These are phyloP conservation scores for Oreochromis grahami DNA, from an alignment of 2,797 vertebrate species.

Conservation along the genomic window DNA sequence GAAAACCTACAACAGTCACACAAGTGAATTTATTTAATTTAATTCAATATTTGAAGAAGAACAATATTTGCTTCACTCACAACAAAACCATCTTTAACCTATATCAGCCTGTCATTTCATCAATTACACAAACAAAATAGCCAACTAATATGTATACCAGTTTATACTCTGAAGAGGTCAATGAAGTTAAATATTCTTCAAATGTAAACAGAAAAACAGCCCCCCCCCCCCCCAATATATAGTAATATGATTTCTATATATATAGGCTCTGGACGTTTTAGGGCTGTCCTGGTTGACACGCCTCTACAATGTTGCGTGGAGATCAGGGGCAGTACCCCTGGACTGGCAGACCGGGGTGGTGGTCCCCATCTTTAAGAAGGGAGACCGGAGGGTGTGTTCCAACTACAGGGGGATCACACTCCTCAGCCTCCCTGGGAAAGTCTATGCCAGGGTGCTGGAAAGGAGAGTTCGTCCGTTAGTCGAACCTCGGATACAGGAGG, in stretches of 20 bases:
- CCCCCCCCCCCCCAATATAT: background rate
- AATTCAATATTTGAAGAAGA: background rate
- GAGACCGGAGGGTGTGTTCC: too few relatives aligned
- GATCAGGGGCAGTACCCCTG: too few relatives aligned
- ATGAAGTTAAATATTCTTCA: background rate
- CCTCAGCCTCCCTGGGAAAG: too few relatives aligned
- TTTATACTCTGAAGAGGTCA: background rate
- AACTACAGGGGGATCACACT: too few relatives aligned
- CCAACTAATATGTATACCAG: background rate
- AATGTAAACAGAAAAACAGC: background rate
- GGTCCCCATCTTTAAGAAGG: too few relatives aligned
- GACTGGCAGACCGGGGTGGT: too few relatives aligned
- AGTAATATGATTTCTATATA: background rate
- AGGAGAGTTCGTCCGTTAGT: too few relatives aligned
- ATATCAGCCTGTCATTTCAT: background rate
- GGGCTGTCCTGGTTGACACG: too few relatives aligned
- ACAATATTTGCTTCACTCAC: background rate
- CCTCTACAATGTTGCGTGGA: too few relatives aligned
- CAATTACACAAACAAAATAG: background rate
- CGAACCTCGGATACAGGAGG: too few relatives aligned
- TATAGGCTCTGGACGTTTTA: too few relatives aligned
- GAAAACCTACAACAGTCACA: background rate
- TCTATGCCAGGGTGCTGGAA: too few relatives aligned
- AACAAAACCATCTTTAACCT: background rate
- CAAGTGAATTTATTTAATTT: background rate